A percentile compares a stretch with the other conserved stretches of the same genome.
Conservation (phyloP, 2,797 vertebrate species). For the Rhodeus uyekii region DNA sequence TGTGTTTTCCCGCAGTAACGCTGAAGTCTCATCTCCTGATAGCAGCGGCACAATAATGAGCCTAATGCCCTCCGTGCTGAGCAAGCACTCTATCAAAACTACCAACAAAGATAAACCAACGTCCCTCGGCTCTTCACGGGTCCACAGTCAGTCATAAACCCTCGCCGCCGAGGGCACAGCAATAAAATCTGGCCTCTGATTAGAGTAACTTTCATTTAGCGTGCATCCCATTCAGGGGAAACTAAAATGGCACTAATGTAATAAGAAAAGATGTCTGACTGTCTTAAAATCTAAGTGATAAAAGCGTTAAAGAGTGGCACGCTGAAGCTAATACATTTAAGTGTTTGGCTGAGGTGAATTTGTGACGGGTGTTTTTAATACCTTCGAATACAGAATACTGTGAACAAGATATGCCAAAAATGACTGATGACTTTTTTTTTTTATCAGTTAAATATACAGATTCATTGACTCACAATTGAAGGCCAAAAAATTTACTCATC, state of each 20-base stretch:
- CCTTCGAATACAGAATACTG: not conserved
- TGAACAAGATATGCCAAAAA: not conserved
- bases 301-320: constrained; percentile 6
- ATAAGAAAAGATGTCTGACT: constrained; percentile 34
- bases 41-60: constrained; percentile 41
- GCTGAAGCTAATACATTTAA: constrained; percentile 6
- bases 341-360: constrained; percentile 10
- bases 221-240: constrained; percentile 15
- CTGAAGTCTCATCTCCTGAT: constrained; percentile 35
- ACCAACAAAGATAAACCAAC: constrained; percentile 44
- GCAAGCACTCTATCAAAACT: constrained; percentile 37
- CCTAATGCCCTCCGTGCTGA: constrained; percentile 46
- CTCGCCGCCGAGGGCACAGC: not conserved
- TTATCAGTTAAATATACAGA: not conserved
- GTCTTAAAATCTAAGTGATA: constrained; percentile 6
- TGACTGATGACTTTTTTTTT: too few species aligned
- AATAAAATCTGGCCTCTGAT: constrained; percentile 39
- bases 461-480: not conserved
- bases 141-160: constrained; percentile 17
- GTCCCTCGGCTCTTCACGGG: constrained; percentile 18
- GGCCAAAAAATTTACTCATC: not conserved
- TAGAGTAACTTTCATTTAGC: constrained; percentile 41
- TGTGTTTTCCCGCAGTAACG: constrained; percentile 11
- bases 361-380: not conserved
- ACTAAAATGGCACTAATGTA: constrained; percentile 31